Base-by-base conservation (phyloP, 2,888 invertebrate species). In the Galerucella calmariensis region DNA sequence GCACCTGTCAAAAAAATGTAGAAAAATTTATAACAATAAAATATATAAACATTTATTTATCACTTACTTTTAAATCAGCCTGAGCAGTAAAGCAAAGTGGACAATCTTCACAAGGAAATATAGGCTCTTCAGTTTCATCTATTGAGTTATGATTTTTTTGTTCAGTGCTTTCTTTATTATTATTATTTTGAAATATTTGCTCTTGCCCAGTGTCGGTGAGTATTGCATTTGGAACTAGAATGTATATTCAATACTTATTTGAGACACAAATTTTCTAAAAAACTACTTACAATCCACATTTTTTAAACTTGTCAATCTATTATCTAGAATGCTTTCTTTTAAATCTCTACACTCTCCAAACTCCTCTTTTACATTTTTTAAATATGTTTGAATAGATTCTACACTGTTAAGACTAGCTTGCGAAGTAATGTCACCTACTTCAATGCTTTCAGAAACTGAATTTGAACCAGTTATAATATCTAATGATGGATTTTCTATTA, bases 41-140 rank as follows among this genome's bases (percentile, higher is more conserved):
- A 53, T 16, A 6, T n/a, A 53, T 9, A 53, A 53, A 56, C 2
- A 12, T 51, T 24, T 66, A 61, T 27, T 56, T 63, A 14, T 35
- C 0, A 68, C 65, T 75, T 81, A 86, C 86, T 79, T 86, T 87
- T 78, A 88, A 81, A 80, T 87, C 88, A 24, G 77, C 75, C 41
- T 83, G 75, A 65, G 83, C 84, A 9, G 85, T 85, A 78, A 88
- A 88, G 80, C 86, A 86, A 71, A 82, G 78, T 3, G 84, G 85
- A 80, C 88, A 88, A 74, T 86, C 82, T 75, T 86, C 85, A 79
- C 88, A 88, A 8, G 87, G 83, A 80, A 84, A 87, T 70, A 87
- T 82, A 5, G 86, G 85, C 80, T 87, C 86, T 66, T 85, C 83
- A 5, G 87, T 87, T 76, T 88, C 88, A 79, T 88, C 87, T 76